Evolutionary conservation across 1,140 invertebrate genomes (phyloP).

Genomic region (Oedothorax gibbosus): DNA sequence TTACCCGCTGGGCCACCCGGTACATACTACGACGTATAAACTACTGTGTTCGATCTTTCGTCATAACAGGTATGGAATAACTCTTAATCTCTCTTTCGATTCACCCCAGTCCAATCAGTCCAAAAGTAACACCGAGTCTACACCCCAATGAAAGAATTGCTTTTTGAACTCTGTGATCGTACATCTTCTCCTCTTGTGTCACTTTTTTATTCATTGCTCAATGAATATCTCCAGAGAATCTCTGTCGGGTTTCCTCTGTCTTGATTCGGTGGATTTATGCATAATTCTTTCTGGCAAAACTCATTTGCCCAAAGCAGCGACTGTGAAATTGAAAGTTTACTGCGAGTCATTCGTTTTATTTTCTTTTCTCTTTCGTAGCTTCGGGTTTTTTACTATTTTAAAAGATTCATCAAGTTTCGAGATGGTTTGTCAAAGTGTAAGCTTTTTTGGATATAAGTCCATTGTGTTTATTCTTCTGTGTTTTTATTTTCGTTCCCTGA

Average conservation of each 20-base stretch:
- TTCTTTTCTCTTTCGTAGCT: not conserved
- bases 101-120: no score
- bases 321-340: slow-evolving; percentile 57
- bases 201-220: slow-evolving; percentile 38
- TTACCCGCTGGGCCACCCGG: no score
- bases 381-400: not conserved
- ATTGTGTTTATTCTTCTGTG: no score
- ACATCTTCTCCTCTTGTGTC: slow-evolving; percentile 24
- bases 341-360: slow-evolving; percentile 19
- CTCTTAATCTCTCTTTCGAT: no score
- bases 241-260: not conserved
- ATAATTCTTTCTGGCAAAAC: slow-evolving; percentile 41
- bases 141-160: slow-evolving; percentile 1
- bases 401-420: slow-evolving; percentile 23
- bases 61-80: no score
- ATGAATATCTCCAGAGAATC: not conserved
- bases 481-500: no score
- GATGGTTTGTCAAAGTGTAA: slow-evolving; percentile 12
- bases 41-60: no score
- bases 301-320: slow-evolving; percentile 42
- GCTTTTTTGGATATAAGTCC: not conserved
- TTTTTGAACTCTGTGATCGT: not conserved
- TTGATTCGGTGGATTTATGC: slow-evolving; percentile 31
- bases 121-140: no score
- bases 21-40: no score